These are phyloP conservation scores for Disparrhopalites patrizii DNA, from an alignment of 2,888 invertebrate genomes.

Conservation along the genomic window DNA sequence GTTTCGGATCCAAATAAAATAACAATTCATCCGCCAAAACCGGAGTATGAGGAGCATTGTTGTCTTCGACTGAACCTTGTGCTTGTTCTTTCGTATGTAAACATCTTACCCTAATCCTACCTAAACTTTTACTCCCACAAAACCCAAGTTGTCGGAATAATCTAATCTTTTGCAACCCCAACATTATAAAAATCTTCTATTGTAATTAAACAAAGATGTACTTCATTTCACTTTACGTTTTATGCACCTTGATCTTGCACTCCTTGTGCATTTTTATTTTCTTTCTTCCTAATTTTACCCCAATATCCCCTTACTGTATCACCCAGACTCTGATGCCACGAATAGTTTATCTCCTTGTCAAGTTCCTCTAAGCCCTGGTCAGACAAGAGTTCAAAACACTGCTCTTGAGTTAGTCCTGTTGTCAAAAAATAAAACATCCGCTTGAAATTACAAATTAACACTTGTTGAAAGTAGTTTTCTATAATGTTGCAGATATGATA, in stretches of 20 bases:
- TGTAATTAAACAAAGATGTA: too few species aligned
- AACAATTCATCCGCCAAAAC: constrained; percentile 71
- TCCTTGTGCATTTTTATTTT: neutral
- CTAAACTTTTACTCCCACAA: neutral
- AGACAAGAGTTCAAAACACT: constrained; percentile 70
- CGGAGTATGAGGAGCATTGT: constrained; percentile 62
- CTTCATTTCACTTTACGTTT: too few species aligned
- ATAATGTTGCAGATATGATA: neutral
- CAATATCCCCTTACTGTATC: constrained; percentile 43
- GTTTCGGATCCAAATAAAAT: constrained; percentile 61
- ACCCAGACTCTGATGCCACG: constrained; percentile 56
- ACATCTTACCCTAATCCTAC: neutral
- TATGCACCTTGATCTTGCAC: neutral
- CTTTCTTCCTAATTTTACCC: neutral
- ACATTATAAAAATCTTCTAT: too few species aligned
- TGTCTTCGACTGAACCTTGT: too few species aligned
- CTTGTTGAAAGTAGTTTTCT: neutral
- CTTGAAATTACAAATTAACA: neutral
- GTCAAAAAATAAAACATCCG: neutral
- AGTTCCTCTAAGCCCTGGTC: constrained; percentile 64
- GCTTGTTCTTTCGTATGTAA: neutral
- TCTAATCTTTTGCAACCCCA: neutral
- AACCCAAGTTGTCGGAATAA: too few species aligned
- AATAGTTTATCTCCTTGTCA: constrained; percentile 60
- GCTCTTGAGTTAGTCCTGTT: constrained; percentile 63